Conservation (phyloP, 2,113 vertebrate genomes). For the Suncus etruscus region DNA sequence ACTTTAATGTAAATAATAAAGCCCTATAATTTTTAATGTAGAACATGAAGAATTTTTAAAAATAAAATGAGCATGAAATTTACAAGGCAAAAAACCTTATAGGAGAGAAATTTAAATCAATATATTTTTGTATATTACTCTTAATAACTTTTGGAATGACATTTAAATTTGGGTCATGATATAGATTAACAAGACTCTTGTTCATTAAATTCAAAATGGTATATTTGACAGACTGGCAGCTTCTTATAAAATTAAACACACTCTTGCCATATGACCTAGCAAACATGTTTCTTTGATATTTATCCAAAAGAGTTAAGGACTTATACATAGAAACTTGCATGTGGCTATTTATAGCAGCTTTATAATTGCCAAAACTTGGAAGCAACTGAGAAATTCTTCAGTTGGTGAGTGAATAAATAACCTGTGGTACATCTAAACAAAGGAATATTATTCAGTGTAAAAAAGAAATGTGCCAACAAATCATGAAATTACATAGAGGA, state of each 20-base stretch:
- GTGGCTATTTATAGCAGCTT: background rate
- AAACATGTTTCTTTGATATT: background rate
- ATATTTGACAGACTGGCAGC: background rate
- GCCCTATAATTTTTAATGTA: background rate
- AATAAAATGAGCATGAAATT: background rate
- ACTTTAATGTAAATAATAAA: background rate
- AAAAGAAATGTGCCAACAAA: background rate
- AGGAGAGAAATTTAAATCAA: background rate
- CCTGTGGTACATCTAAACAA: background rate
- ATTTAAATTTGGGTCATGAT: too few species aligned
- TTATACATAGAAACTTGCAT: background rate
- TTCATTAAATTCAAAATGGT: background rate
- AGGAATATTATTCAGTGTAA: background rate
- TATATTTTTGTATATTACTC: background rate
- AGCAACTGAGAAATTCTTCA: background rate
- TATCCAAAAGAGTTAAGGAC: background rate
- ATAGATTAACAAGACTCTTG: background rate
- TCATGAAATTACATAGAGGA: background rate
- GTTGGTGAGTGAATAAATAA: background rate
- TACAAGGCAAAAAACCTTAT: background rate
- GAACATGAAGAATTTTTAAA: background rate
- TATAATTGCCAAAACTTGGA: constrained; percentile 19
- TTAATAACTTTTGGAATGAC: background rate
- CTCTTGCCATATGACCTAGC: background rate
- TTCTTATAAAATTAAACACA: background rate